A percentile compares a stretch with the other conserved stretches of the same genome.
Evolutionary conservation across 2,797 vertebrate genomes (phyloP).

Genomic region (Perodicticus potto): DNA sequence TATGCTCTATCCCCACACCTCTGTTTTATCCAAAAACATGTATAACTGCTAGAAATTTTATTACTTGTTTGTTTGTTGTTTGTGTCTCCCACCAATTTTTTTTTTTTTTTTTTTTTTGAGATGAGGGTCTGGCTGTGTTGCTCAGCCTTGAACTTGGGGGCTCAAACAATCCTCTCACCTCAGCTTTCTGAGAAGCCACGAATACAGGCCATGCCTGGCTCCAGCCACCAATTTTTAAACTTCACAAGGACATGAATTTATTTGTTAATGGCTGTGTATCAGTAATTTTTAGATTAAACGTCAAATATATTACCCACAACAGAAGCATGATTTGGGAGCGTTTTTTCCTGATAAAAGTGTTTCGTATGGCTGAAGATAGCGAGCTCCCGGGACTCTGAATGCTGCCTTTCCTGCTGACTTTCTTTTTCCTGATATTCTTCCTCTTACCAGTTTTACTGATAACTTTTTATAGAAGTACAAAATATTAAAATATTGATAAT

Average conservation of each 20-base stretch:
- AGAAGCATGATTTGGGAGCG: not conserved
- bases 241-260: not conserved
- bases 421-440: not conserved
- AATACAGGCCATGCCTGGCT: not conserved
- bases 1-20: not conserved
- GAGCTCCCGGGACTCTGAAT: not conserved
- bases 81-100: not conserved
- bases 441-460: constrained; percentile 3
- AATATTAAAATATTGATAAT: not conserved
- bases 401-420: not conserved
- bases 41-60: not conserved
- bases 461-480: constrained; percentile 11
- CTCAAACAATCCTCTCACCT: not conserved
- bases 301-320: not conserved
- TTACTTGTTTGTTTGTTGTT: not conserved
- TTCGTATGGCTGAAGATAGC: not conserved
- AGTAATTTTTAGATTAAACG: constrained; percentile 58
- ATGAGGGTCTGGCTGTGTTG: not conserved
- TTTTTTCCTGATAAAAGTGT: not conserved
- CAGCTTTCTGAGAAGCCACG: not conserved
- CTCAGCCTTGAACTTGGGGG: not conserved
- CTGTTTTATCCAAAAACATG: not conserved
- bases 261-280: not conserved
- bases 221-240: not conserved
- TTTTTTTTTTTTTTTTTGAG: not conserved